These are phyloP conservation scores for Hozukius guyotensis DNA, from an alignment of 2,797 vertebrate genomes.

Conservation along the genomic window DNA sequence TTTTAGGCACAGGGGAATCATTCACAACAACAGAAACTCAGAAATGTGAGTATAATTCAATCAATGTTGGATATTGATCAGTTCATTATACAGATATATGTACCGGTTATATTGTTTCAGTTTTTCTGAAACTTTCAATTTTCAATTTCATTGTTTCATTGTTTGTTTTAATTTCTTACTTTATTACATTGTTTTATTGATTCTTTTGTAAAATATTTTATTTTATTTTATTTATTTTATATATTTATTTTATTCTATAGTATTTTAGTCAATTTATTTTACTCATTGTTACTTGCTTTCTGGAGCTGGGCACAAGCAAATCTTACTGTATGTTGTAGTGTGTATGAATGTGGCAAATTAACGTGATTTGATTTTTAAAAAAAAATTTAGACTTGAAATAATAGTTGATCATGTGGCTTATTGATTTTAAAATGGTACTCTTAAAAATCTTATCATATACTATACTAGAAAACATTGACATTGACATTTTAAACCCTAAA, in stretches of 20 bases:
- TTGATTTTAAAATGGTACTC: not conserved
- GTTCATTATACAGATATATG: not conserved
- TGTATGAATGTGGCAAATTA: not conserved
- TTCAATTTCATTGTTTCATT: not conserved
- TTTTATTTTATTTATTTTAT: not conserved
- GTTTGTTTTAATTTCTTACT: not conserved
- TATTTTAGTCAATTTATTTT: not conserved
- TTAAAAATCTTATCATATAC: not conserved
- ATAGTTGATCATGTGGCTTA: not conserved
- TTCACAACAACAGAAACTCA: constrained; percentile 18
- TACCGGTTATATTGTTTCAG: not conserved
- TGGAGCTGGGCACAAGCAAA: not conserved
- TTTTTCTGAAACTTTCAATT: not conserved
- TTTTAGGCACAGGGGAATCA: constrained; percentile 28
- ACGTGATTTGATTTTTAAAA: not conserved
- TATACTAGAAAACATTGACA: not conserved
- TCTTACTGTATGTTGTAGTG: not conserved
- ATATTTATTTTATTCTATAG: too few relatives aligned
- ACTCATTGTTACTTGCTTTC: not conserved
- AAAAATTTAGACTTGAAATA: not conserved
- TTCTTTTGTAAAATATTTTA: not conserved
- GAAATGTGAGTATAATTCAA: constrained; percentile 53
- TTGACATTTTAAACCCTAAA: not conserved
- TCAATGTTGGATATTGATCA: not conserved
- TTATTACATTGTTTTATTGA: not conserved